Base-by-base conservation (phyloP, 37 sponge, comb jelly and placozoan genomes). In the Spongia lamella region DNA sequence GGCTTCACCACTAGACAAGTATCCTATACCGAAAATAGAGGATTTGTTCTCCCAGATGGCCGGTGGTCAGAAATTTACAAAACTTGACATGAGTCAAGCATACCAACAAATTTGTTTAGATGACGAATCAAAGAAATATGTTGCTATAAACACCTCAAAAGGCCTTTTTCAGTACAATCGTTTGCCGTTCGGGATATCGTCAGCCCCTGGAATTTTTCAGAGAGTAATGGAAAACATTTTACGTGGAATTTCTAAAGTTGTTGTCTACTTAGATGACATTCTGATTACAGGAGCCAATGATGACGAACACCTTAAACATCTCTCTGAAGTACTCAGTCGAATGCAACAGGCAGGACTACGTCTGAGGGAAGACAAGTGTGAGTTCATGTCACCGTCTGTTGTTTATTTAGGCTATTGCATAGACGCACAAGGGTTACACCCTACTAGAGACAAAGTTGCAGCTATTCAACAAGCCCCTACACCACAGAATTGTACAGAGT, bases 61-160 rank as follows among this genome's bases (percentile, higher is more conserved):
- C 51, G 76, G 29, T 61, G 62, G 16, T 14, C n/a, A 36, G n/a
- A 37, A 37, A n/a, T 75, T 75, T 61, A 61, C 62, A 7, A 75
- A 75, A 63, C 59, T 75, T 61, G 76, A 75, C 76, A 21, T 75
- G 35, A 38, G 63, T 20, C 76, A 75, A 40, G 76, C 76, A 61
- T 61, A 61, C 62, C 38, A 61, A 39, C 76, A 75, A 40, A 20
- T 60, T 26, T 27, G 22, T 17, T 61, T 75, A 40, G 47, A 59
- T 27, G 76, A 75, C 17, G 40, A 60, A 33, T 61, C 62, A 21
- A 63, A 61, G 76, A 17, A 61, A 30, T 61, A 50, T n/a, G 47
- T 62, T 32, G 76, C 61, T 17, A 75, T 75, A 1, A 75, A 75
- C 27, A 75, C 76, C 35, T 63, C 38, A n/a, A 58, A 73, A 32